Percentiles rank a stretch among this genome's conserved stretches.
phyloP scores from a whole-genome alignment of 2,113 vertebrate species.

The Eclectus roratus region DNA sequence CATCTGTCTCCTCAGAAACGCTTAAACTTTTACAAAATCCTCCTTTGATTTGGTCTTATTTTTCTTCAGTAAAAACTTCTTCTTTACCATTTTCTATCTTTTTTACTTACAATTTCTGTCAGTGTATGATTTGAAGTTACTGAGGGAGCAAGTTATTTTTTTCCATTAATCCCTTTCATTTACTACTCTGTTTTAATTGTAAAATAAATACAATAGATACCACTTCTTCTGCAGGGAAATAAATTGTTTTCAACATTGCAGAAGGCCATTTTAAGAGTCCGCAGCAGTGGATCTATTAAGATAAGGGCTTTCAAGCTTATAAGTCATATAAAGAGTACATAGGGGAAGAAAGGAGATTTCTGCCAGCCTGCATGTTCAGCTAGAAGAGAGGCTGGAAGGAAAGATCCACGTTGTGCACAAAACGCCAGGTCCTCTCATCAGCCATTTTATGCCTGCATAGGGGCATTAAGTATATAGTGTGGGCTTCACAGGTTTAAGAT shows the following conservation, averaged over 20 bases:
- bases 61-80: neutral
- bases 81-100: neutral
- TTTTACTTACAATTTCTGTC: neutral
- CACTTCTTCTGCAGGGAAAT: neutral
- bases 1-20: neutral
- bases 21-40: neutral
- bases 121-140: neutral
- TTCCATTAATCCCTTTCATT: neutral
- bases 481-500: neutral
- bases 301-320: neutral
- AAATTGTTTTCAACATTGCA: neutral
- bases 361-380: neutral
- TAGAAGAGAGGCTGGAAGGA: neutral
- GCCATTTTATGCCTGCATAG: neutral
- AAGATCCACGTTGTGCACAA: neutral
- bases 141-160: neutral
- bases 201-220: neutral
- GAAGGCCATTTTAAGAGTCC: neutral
- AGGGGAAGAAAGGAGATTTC: neutral
- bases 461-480: neutral
- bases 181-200: neutral
- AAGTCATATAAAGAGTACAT: neutral
- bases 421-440: neutral
- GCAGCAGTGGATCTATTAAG: neutral
- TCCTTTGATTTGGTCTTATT: neutral